Conservation (phyloP, 37 sponge, comb jelly and placozoan genomes). For the Tethya wilhelma region DNA sequence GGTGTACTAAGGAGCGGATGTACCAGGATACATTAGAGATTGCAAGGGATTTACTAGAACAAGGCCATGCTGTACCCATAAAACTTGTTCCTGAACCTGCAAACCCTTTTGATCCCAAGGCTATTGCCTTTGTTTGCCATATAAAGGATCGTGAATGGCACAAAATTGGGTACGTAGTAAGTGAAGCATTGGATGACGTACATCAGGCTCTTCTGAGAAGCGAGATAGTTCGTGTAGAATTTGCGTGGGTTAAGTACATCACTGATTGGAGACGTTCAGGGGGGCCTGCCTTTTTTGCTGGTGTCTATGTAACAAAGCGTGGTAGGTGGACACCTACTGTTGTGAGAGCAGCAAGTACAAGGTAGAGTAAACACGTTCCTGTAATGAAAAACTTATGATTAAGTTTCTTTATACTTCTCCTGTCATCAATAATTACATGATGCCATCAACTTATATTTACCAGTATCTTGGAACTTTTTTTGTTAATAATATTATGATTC, state of each 20-base stretch:
- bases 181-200: conserved; percentile 21
- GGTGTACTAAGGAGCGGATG: not conserved
- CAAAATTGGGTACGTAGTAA: conserved; percentile 47
- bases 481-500: too few species aligned
- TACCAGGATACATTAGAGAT: not conserved
- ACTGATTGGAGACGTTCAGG: not conserved
- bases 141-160: conserved; percentile 45
- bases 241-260: conserved; percentile 41
- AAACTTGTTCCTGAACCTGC: conserved; percentile 26
- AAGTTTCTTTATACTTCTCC: too few species aligned
- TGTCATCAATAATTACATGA: too few species aligned
- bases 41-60: not conserved
- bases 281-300: conserved; percentile 48
- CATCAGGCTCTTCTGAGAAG: not conserved
- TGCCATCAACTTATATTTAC: too few species aligned
- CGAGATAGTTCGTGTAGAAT: not conserved
- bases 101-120: conserved; percentile 25
- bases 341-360: conserved; percentile 19
- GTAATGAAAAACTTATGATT: too few species aligned
- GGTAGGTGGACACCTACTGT: conserved; percentile 29
- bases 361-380: too few species aligned
- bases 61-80: conserved; percentile 11
- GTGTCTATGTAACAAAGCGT: conserved; percentile 10
- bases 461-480: too few species aligned
- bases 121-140: conserved; percentile 33